Base-by-base conservation (phyloP, 2,888 invertebrate species). In the Cerastoderma edule region DNA sequence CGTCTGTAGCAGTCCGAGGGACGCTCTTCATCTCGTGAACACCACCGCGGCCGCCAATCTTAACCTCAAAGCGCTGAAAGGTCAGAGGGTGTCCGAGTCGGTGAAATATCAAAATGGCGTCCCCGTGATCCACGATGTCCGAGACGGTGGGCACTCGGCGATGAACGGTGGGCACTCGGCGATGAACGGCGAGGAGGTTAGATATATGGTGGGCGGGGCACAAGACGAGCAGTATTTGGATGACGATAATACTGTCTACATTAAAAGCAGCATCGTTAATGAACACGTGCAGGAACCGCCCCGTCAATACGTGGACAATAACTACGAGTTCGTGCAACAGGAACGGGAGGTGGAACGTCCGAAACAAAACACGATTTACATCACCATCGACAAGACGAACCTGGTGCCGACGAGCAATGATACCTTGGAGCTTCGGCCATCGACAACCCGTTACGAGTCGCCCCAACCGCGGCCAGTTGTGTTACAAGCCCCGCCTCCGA, bases 21-120 rank as follows among this genome's bases (percentile, higher is more conserved):
- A 99, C 57, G 99, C 99, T 82, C 98, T 99, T 93, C 99, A 99
- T 87, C 95, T 99, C 90, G 98, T 99, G 83, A 95, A 98, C 87
- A 98, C 98, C 8, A 82, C 87, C 4, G 83, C 86, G 10, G 68
- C 71, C 22, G 83, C 85, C 0, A 86, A 88, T 74, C 78, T 81
- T 63, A 70, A 75, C 10, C 57, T 81, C 1, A 76, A 74, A 54
- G 60, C 71, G 24, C 32, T 27, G 32, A 65, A 22, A 27, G 72
- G 57, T 24, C 56, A 66, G 8, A 22, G 27, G 8, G 60, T 30
- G 50, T 54, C 50, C 10, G 67, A 56, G 19, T 35, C 67, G 2
- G 56, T 63, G 10, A 63, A 57, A n/a, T 72, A 76, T 28, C 65
- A 63, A 24, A 64, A 75, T 54, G 76, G 69, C 27, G 74, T 72